A percentile compares a stretch with the other conserved stretches of the same genome.
Evolutionary conservation across 1,140 invertebrate species (phyloP).

Genomic region (Macrosteles quadrilineatus): DNA sequence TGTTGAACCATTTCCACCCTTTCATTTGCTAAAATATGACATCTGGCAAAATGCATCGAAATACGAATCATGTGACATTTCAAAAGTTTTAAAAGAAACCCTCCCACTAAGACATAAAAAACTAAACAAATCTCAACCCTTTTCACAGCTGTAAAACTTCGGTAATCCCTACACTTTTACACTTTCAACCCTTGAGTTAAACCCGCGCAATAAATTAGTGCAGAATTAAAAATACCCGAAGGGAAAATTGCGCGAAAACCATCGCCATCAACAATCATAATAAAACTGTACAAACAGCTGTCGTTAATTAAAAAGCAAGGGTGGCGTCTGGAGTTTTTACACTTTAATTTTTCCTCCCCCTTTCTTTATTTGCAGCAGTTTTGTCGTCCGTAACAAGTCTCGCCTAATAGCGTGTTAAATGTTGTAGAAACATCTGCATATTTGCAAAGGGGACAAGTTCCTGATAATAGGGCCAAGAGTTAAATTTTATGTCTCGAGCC

Average conservation of each 20-base stretch:
- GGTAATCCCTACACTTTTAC: too few relatives aligned
- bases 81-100: neutral
- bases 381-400: neutral
- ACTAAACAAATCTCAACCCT: too few relatives aligned
- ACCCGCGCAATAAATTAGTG: constrained; percentile 1
- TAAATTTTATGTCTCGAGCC: constrained; percentile 1
- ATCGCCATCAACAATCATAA: constrained; percentile 19
- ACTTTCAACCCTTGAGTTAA: too few relatives aligned
- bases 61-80: too few relatives aligned
- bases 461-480: constrained; percentile 15
- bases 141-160: too few relatives aligned
- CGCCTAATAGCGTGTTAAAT: constrained; percentile 34
- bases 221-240: constrained; percentile 20
- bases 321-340: constrained; percentile 19
- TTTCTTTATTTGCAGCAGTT: neutral
- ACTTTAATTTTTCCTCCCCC: constrained; percentile 29
- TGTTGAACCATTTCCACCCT: too few relatives aligned
- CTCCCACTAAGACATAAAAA: too few relatives aligned
- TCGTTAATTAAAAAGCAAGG: constrained; percentile 28
- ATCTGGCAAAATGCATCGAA: too few relatives aligned
- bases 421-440: constrained; percentile 34
- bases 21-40: too few relatives aligned
- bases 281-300: constrained; percentile 16
- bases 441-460: neutral
- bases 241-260: neutral